These are phyloP conservation scores for Parauchenoglanis ngamensis DNA, from an alignment of 2,797 vertebrate genomes.

Conservation along the genomic window DNA sequence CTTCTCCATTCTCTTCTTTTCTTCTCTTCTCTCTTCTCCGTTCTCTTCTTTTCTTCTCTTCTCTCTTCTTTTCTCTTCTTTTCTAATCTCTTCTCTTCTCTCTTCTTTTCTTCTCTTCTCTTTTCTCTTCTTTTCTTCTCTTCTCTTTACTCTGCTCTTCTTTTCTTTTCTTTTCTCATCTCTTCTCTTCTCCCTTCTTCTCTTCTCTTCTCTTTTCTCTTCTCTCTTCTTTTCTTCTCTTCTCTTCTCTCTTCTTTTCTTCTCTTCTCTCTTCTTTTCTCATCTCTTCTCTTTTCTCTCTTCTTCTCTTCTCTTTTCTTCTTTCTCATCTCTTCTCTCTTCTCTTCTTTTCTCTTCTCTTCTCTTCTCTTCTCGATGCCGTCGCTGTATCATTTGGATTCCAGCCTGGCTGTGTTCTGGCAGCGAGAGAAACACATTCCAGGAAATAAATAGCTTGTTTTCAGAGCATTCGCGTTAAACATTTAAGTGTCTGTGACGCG, in stretches of 20 bases:
- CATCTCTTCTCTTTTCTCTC: not conserved
- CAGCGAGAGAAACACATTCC: slow-evolving; percentile 48
- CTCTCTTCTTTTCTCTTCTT: not conserved
- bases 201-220: not conserved
- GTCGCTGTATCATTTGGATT: slow-evolving; percentile 57
- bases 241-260: not conserved
- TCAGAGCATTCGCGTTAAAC: slow-evolving; percentile 67
- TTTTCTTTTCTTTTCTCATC: not conserved
- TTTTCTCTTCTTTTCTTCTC: not conserved
- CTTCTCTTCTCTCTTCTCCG: not conserved
- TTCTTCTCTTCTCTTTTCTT: not conserved
- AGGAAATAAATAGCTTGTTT: slow-evolving; percentile 72
- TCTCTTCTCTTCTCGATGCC: not conserved
- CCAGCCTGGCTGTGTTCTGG: slow-evolving; percentile 48
- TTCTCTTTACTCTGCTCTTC: not conserved
- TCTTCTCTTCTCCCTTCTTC: not conserved
- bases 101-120: not conserved
- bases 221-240: not conserved
- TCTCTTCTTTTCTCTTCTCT: not conserved
- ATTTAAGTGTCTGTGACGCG: slow-evolving; percentile 64
- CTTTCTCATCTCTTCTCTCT: not conserved
- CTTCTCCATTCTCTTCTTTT: not conserved
- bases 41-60: not conserved
- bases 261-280: not conserved
- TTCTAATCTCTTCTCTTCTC: not conserved